Evolutionary conservation across 2,113 vertebrate species (phyloP).

Genomic region (Pseudolaguvia tuberculata): DNA sequence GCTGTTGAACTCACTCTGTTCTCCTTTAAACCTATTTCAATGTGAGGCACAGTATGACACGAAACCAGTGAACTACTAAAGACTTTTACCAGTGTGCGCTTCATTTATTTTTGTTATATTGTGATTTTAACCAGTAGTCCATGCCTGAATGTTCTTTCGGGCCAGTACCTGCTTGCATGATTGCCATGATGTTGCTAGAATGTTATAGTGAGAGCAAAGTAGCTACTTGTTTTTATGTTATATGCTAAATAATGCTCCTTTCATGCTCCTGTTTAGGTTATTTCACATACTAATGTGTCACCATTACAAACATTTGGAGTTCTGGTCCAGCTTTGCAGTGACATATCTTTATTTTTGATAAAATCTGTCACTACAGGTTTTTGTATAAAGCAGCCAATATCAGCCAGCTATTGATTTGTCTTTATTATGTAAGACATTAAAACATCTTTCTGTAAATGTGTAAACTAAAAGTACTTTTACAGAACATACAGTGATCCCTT

Average conservation of each 20-base stretch:
- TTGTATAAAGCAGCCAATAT: too few relatives aligned
- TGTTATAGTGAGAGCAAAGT: background rate
- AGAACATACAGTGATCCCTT: too few relatives aligned
- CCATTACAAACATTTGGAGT: too few relatives aligned
- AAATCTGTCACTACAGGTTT: background rate
- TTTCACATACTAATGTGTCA: too few relatives aligned
- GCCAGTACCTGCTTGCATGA: background rate
- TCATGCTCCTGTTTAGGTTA: background rate
- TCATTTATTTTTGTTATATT: background rate
- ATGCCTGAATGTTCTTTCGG: background rate
- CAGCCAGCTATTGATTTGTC: too few relatives aligned
- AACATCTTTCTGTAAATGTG: too few relatives aligned
- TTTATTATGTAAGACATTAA: too few relatives aligned
- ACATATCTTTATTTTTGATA: too few relatives aligned
- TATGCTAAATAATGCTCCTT: background rate
- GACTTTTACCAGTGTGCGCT: background rate
- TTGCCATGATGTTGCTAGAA: background rate
- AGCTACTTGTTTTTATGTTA: background rate
- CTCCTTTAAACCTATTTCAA: background rate
- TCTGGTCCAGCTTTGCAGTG: too few relatives aligned
- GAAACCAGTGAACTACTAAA: background rate
- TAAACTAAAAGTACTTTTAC: too few relatives aligned
- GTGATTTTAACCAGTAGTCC: background rate
- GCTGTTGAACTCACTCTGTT: background rate
- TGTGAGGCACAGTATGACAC: background rate